Conservation (phyloP, 2,113 vertebrate species). For the Lates calcarifer region DNA sequence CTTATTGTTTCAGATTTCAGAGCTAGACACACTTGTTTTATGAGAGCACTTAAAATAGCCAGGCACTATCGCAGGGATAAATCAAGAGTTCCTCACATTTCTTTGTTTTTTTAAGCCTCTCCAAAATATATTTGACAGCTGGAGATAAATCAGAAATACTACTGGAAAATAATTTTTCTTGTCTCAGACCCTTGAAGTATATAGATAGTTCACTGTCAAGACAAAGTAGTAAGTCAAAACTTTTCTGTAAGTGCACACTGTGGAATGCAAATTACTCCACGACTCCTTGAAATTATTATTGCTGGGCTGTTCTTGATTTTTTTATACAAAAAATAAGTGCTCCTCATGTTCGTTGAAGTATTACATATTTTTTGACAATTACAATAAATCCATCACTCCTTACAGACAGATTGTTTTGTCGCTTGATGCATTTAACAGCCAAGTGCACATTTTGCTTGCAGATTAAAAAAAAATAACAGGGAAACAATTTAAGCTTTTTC, state of each 20-base stretch:
- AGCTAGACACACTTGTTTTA: conserved; percentile 22
- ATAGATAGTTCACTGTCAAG: conserved; percentile 13
- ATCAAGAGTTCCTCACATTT: conserved; percentile 10
- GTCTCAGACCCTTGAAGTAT: neutral
- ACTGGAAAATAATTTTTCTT: neutral
- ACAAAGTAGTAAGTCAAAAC: conserved; percentile 6
- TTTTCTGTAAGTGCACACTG: neutral
- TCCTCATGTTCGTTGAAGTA: neutral
- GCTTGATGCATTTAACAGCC: neutral
- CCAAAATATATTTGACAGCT: conserved; percentile 11
- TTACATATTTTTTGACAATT: neutral
- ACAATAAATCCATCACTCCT: neutral
- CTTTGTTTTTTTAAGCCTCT: conserved; percentile 11
- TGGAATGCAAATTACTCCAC: neutral
- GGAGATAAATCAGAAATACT: conserved; percentile 30
- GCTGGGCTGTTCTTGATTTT: too few relatives aligned
- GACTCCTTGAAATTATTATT: too few relatives aligned
- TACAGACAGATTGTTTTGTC: neutral
- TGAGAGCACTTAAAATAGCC: neutral
- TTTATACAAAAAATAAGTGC: neutral
- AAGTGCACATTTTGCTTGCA: neutral
- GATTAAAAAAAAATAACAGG: neutral
- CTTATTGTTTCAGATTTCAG: neutral
- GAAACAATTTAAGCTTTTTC: neutral
- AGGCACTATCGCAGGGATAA: neutral